Evolutionary conservation across 2,113 vertebrate species (phyloP).

Genomic region (Phocoena sinus): DNA sequence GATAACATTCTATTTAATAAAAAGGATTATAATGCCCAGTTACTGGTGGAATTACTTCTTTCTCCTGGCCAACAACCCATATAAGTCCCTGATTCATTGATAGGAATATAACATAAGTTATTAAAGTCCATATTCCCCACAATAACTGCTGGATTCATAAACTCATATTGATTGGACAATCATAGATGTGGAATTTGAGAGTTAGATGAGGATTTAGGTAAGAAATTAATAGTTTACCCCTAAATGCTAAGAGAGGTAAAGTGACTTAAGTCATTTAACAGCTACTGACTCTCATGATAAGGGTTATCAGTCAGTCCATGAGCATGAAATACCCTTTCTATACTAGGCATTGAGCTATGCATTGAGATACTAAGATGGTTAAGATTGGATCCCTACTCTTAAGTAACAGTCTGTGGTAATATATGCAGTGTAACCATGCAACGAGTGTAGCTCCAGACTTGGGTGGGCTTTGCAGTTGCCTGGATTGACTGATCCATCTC

Average conservation of each 20-base stretch:
- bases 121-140: neutral
- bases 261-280: neutral
- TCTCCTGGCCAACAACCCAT: neutral
- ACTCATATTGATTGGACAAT: neutral
- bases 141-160: neutral
- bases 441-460: neutral
- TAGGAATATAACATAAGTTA: neutral
- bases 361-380: neutral
- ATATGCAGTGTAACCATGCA: neutral
- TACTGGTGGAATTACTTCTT: neutral
- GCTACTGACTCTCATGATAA: neutral
- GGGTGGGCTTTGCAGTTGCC: neutral
- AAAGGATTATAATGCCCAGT: neutral
- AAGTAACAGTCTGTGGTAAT: neutral
- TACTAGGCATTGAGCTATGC: neutral
- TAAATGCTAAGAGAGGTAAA: neutral
- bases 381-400: neutral
- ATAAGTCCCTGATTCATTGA: neutral
- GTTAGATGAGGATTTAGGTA: neutral
- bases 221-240: neutral
- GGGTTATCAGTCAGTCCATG: neutral
- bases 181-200: neutral
- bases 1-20: neutral
- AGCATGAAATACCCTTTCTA: neutral
- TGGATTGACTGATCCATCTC: neutral